Conservation (phyloP, 2,888 invertebrate species). For the Drosophila kokeensis region DNA sequence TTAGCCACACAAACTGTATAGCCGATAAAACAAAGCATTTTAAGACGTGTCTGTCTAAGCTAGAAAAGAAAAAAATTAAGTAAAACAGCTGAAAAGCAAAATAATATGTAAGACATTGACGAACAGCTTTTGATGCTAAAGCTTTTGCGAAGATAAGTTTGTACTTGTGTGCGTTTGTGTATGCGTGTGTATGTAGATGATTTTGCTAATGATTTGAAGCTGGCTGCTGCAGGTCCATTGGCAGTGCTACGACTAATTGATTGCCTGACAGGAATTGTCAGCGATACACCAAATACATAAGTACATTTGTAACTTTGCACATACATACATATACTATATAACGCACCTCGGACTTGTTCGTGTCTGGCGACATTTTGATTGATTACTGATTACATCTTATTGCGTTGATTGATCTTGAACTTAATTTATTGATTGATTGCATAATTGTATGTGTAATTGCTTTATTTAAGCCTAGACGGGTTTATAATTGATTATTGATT, state of each 20-base stretch:
- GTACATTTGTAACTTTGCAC: not conserved
- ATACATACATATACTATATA: not conserved
- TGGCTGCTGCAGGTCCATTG: conserved; percentile 2
- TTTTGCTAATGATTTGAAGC: conserved; percentile 5
- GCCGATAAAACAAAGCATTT: too few relatives aligned
- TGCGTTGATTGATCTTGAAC: conserved; percentile 25
- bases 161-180: too few relatives aligned
- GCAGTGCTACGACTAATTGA: conserved; percentile 47
- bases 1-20: too few relatives aligned
- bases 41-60: too few relatives aligned
- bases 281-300: not conserved
- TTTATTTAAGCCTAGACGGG: conserved; percentile 32
- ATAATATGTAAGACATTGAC: too few relatives aligned
- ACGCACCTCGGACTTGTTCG: conserved; percentile 12
- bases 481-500: not conserved
- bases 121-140: too few relatives aligned
- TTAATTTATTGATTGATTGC: conserved; percentile 48
- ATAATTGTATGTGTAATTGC: conserved; percentile 43
- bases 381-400: conserved; percentile 63
- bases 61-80: too few relatives aligned
- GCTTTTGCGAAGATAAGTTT: too few relatives aligned
- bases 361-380: conserved; percentile 66
- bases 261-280: conserved; percentile 40
- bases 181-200: not conserved
- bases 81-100: too few relatives aligned